Base-by-base conservation (phyloP, 2,113 vertebrate genomes). In the Patagioenas fasciata region DNA sequence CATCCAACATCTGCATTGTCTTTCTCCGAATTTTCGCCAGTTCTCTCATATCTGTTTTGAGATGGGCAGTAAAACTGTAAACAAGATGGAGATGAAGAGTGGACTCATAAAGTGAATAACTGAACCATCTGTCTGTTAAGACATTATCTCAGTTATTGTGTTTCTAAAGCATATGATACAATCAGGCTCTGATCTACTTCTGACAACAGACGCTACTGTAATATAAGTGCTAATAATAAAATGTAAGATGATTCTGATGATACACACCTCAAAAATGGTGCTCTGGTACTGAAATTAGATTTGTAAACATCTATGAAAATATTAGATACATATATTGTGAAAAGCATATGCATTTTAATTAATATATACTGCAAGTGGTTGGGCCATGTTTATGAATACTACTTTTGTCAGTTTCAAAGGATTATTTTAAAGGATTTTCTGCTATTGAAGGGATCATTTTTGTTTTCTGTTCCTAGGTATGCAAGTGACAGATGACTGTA, bases 141-240 rank as follows among this genome's bases (percentile, higher is more conserved):
- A 58, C 25, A 34, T 65, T 70, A 58, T 60, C 26, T 74, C 38
- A 11, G 31, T 70, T 82, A 66, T 10, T 71, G 29, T 23, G 26
- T 84, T 92, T 71, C 64, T 80, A 60, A 80, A 75, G 12, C 11
- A 19, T 5, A 18, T 10, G 10, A 53, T 47, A 56, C 1, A 0
- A 38, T 20, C 77, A 50, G 47, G 10, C 24, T 73, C 47, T 53
- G 38, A 83, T 88, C 56, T 86, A 60, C 12, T 58, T 83, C 50
- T 58, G 58, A 85, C 15, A 67, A 32, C 36, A 79, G 11, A 8
- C 0, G 0, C 1, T 56, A 25, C 9, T 5, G 2, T n/a, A 53
- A 56, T 73, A 51, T 4, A 60, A 70, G 16, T 36, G 69, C 72
- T 18, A 72, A 80, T 44, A 80, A 83, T 38, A 60, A 71, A 42